Base-by-base conservation (phyloP, 1,140 invertebrate genomes). In the Sminthurides bifidus region DNA sequence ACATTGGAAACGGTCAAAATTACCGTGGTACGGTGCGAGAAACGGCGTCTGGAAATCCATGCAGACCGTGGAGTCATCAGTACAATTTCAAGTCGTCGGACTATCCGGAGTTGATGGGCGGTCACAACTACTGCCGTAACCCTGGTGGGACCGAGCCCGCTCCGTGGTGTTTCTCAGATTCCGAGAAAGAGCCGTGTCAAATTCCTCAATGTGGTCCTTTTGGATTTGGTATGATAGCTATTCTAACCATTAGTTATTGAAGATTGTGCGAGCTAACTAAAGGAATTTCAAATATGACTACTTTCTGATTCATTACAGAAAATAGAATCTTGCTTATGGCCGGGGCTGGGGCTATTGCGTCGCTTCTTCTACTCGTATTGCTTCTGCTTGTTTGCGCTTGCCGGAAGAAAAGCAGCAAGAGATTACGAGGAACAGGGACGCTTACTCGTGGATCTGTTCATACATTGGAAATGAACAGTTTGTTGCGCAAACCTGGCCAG, bases 41-140 rank as follows among this genome's bases (percentile, higher is more conserved):
- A 2, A 87, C 86, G 1, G 70, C 74, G 38, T 79, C 79, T 50
- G 87, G 87, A 1, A 75, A 79, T 45, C 73, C 78, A 0, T 97
- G 92, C 69, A 71, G 85, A 43, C 78, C 81, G 41, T 97, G 92
- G 92, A 82, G 80, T 21, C 79, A 82, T 65, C 70, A 72, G 57
- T 82, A 87, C 64, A 71, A 87, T 58, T 75, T 85, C 19, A 80
- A 79, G 61, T 77, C 84, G 15, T 78, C 82, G 1, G 81, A 87
- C 48, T 81, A 84, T 69, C 84, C 83, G 0, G 89, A 92, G 70
- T 73, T 96, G 23, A 80, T 83, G 24, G 85, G 84, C 17, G 81
- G 83, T 23, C 90, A 94, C 68, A 91, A 87, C 65, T 92, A 84
- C 68, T 98, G 93, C 70, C 78, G 90, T 56, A 98, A 98, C 74